Evolutionary conservation across 2,797 vertebrate genomes (phyloP).

Genomic region (Anas georgica): DNA sequence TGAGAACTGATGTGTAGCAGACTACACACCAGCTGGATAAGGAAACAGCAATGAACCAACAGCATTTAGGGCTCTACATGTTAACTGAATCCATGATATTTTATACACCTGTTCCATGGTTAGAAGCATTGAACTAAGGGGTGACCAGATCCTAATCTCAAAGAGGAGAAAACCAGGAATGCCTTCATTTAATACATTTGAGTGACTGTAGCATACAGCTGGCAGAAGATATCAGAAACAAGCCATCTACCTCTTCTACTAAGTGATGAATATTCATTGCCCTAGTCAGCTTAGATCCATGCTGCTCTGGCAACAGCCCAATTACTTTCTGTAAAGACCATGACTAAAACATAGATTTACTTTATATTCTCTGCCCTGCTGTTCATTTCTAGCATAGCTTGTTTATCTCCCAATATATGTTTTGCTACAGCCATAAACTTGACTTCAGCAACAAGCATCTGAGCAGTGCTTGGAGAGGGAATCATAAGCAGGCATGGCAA

Average conservation of each 20-base stretch:
- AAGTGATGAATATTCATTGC: background rate
- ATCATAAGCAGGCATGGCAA: slow-evolving; percentile 45
- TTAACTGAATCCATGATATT: background rate
- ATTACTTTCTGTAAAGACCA: background rate
- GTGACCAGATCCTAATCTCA: background rate
- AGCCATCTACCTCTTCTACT: background rate
- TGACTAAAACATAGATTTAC: background rate
- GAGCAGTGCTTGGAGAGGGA: background rate
- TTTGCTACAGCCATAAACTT: slow-evolving; percentile 32
- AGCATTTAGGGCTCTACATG: background rate
- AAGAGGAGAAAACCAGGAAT: background rate
- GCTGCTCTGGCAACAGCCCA: background rate
- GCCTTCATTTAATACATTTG: background rate
- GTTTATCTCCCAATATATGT: slow-evolving; percentile 19
- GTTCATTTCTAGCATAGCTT: background rate
- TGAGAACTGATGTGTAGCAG: background rate
- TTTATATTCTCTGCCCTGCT: background rate
- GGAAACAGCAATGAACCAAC: background rate
- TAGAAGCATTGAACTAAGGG: background rate
- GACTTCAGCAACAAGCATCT: slow-evolving; percentile 29
- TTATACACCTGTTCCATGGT: background rate
- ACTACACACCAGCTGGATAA: background rate
- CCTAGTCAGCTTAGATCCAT: background rate
- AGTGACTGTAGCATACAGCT: background rate
- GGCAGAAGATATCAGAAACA: background rate